A percentile compares a stretch with the other conserved stretches of the same genome.
Conservation (phyloP, 2,113 vertebrate genomes). For the Galbula dea region DNA sequence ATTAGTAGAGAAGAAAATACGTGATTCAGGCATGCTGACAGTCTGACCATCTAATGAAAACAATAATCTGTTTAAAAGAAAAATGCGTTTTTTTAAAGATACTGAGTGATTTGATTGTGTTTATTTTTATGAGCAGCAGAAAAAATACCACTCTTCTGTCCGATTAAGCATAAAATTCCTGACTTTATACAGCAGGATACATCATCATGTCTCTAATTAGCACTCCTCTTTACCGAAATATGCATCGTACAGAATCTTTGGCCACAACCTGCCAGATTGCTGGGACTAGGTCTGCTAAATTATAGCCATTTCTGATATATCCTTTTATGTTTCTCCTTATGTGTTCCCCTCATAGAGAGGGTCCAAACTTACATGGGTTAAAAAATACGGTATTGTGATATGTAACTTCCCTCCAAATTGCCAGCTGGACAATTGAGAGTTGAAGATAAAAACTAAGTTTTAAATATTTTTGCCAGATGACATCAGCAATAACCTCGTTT, state of each 20-base stretch:
- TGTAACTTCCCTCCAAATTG: neutral
- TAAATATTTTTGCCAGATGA: neutral
- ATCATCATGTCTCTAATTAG: neutral
- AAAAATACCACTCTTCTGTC: neutral
- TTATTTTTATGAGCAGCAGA: neutral
- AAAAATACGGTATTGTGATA: accelerated
- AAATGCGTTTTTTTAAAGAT: neutral
- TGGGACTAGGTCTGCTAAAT: neutral
- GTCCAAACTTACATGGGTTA: neutral
- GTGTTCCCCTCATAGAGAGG: neutral
- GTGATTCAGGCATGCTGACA: neutral
- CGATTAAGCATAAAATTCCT: neutral
- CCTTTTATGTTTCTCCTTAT: neutral
- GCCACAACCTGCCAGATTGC: neutral
- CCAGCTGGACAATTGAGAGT: neutral
- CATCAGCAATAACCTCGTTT: neutral
- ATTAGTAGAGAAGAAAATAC: neutral
- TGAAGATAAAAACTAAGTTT: neutral
- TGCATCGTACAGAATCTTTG: neutral
- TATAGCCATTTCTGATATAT: neutral
- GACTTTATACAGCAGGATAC: neutral
- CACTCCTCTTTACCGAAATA: neutral
- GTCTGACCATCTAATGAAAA: neutral
- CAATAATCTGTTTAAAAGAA: neutral
- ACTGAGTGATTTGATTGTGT: neutral